Conservation (phyloP, 2,113 vertebrate genomes). For the Lutjanus erythropterus region DNA sequence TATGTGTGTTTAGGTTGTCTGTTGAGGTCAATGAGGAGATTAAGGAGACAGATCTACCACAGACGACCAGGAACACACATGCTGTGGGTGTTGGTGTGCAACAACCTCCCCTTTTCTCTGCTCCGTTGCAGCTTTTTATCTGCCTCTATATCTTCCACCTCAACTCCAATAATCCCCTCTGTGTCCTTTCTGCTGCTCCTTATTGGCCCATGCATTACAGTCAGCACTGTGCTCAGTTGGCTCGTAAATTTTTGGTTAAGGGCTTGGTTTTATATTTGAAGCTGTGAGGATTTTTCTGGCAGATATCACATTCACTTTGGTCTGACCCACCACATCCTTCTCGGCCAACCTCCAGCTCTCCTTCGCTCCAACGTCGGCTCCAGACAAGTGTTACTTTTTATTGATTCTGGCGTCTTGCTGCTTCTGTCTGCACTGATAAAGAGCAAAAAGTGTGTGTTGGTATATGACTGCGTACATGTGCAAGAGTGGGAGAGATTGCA, state of each 20-base stretch:
- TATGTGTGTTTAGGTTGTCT: conserved; percentile 16
- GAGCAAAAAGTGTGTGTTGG: conserved; percentile 25
- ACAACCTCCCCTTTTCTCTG: conserved; percentile 26
- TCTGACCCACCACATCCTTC: conserved; percentile 55
- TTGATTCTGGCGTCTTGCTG: conserved; percentile 81
- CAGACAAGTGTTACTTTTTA: conserved; percentile 80
- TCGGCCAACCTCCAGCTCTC: conserved; percentile 36
- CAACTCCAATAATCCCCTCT: conserved; percentile 16
- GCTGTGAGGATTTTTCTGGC: conserved; percentile 54
- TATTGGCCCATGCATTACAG: conserved; percentile 32
- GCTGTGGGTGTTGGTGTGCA: neutral
- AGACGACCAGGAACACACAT: conserved; percentile 38
- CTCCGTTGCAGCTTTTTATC: conserved; percentile 33
- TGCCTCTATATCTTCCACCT: conserved; percentile 21
- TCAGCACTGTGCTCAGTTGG: conserved; percentile 26
- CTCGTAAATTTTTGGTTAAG: conserved; percentile 49
- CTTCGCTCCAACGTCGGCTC: conserved; percentile 57
- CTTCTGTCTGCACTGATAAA: conserved; percentile 67
- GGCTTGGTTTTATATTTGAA: conserved; percentile 49
- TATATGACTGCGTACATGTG: conserved; percentile 17
- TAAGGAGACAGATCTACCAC: conserved; percentile 27
- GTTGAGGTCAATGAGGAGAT: neutral
- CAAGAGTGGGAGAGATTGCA: conserved; percentile 10
- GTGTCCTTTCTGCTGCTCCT: conserved; percentile 26
- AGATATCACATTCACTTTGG: conserved; percentile 50